Evolutionary conservation across 2,113 vertebrate genomes (phyloP), one percentile per base, ranked within the genome.

Genomic region (Gallinago media): DNA sequence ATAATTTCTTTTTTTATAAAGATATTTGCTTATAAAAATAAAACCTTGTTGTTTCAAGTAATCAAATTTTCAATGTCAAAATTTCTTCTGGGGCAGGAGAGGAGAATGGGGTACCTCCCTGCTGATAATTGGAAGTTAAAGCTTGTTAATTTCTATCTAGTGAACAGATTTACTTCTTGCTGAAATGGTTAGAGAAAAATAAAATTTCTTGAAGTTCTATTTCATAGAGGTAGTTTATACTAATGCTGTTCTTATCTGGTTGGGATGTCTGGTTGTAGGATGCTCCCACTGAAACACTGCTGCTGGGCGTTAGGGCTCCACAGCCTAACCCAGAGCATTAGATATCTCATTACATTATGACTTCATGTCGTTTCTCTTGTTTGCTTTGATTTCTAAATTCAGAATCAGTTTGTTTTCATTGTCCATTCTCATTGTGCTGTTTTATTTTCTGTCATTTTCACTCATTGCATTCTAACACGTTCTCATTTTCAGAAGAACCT

Each of bases 401-500:
- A 85, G 47, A 34, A 55, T 47, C 19, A 14, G 84, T 62, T 44
- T 52, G 25, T 84, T 78, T 82, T 38, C 34, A 12, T 19, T 49
- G 83, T 23, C 59, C 1, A 2, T 68, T 93, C 78, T 85, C 36
- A 47, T 34, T 42, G 17, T 59, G 9, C 71, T 81, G 5, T 62
- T 88, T 68, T 56, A 38, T 91, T 89, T 88, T 54, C 47, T 84
- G 77, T 94, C 81, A 74, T 92, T 50, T 40, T 77, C 42, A 90
- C 94, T 87, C 89, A 83, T 78, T 95, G 86, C 95, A 95, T 97
- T 97, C 78, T 85, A 63, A 92, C 85, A 25, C 92, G 84, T 97
- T 97, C 94, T 97, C 59, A 63, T 98, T 97, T 98, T 94, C 98
- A 99, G 99, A 99, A 98, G 98, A 99, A 56, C 97, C 96, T 93